Evolutionary conservation across 2,113 vertebrate genomes (phyloP).

Genomic region (Mastomys natalensis): DNA sequence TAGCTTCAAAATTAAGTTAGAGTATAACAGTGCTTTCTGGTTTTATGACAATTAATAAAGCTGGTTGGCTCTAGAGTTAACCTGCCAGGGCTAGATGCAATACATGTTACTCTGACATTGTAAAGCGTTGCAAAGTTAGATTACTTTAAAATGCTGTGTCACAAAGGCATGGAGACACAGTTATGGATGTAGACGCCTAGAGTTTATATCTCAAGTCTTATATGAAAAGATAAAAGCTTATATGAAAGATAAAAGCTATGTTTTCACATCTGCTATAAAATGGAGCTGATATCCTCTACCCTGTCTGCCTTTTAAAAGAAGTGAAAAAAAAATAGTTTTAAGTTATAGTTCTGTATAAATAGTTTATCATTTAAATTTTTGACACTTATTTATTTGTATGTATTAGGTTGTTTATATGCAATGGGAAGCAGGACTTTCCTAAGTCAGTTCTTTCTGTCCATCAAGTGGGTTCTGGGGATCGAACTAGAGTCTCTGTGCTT

Average conservation of each 20-base stretch:
- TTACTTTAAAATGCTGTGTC: conserved; percentile 16
- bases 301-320: not conserved
- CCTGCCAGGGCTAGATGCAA: conserved; percentile 13
- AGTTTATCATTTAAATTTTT: not conserved
- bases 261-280: not conserved
- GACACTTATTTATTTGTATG: not conserved
- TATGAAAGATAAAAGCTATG: not conserved
- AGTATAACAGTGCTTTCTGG: not conserved
- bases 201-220: not conserved
- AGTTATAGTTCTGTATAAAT: not conserved
- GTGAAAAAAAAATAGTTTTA: not conserved
- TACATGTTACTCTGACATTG: not conserved
- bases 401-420: not conserved
- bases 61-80: conserved; percentile 43
- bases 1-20: not conserved
- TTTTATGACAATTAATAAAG: conserved; percentile 7
- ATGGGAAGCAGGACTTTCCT: not conserved
- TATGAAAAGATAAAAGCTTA: too few species aligned
- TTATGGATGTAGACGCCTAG: not conserved
- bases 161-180: not conserved
- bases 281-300: not conserved
- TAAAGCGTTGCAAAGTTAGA: conserved; percentile 21
- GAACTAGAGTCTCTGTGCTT: not conserved
- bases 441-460: not conserved
- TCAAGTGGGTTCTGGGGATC: not conserved